Percentiles rank a stretch among this genome's conserved stretches.
Conservation (phyloP, 2,797 vertebrate genomes). For the Mastacembelus armatus region DNA sequence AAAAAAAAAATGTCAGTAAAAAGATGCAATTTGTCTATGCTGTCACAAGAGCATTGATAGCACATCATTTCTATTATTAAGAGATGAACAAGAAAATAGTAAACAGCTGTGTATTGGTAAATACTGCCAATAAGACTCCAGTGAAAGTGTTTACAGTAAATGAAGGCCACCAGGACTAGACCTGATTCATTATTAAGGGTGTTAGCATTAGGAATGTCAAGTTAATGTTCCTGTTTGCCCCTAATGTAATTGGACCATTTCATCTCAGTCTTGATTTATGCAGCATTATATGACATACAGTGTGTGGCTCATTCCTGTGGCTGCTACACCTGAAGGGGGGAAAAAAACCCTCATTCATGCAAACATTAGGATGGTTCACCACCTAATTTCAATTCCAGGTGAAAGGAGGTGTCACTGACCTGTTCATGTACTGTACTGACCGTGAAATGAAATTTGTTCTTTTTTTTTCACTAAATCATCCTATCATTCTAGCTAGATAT, state of each 20-base stretch:
- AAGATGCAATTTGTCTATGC: conserved; percentile 22
- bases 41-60: conserved; percentile 34
- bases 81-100: conserved; percentile 30
- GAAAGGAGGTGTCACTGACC: background rate
- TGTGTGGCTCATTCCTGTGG: conserved; percentile 35
- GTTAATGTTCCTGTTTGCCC: conserved; percentile 65
- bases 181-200: conserved; percentile 73
- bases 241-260: conserved; percentile 72
- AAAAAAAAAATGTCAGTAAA: conserved; percentile 7
- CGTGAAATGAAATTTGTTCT: too few relatives aligned
- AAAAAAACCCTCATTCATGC: conserved; percentile 28
- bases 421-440: background rate
- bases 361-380: conserved; percentile 17
- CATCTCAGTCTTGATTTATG: conserved; percentile 67
- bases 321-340: conserved; percentile 32
- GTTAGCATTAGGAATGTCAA: conserved; percentile 71
- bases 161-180: conserved; percentile 42
- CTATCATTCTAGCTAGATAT: too few relatives aligned
- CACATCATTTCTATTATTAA: conserved; percentile 43
- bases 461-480: background rate
- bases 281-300: conserved; percentile 52
- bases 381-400: conserved; percentile 12
- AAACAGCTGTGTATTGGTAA: conserved; percentile 43
- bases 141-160: conserved; percentile 49
- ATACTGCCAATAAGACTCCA: conserved; percentile 41